These are phyloP conservation scores for Campoplex nolae DNA, from an alignment of 2,888 invertebrate species.

Conservation along the genomic window DNA sequence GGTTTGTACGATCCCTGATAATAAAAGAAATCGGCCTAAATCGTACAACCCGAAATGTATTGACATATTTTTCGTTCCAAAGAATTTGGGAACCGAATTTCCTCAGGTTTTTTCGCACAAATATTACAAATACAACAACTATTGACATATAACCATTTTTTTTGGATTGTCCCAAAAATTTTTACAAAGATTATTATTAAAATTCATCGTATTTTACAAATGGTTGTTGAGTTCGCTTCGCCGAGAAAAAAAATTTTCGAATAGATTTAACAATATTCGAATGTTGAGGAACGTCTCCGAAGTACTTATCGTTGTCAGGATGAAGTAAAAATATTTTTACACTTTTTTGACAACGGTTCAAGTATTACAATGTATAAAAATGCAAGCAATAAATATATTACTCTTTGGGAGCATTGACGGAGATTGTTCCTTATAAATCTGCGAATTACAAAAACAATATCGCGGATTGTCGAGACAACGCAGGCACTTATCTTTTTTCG, in stretches of 20 bases:
- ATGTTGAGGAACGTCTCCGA: constrained; percentile 58
- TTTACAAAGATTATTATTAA: constrained; percentile 29
- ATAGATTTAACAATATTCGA: constrained; percentile 22
- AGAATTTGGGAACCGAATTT: not conserved
- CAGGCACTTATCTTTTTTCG: constrained; percentile 56
- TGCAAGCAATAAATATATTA: constrained; percentile 67
- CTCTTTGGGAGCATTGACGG: constrained; percentile 64
- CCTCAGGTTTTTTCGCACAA: not conserved
- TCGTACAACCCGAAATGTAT: not conserved
- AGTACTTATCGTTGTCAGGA: constrained; percentile 37
- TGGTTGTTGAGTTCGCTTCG: not conserved
- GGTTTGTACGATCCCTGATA: constrained; percentile 16
- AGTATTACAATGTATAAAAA: constrained; percentile 67
- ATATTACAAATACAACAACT: not conserved
- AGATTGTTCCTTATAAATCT: constrained; percentile 29
- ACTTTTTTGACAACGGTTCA: constrained; percentile 34
- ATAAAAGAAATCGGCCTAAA: constrained; percentile 2
- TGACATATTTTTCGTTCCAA: not conserved
- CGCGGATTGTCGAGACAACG: constrained; percentile 54
- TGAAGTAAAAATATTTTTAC: constrained; percentile 19
- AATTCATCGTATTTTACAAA: constrained; percentile 31
- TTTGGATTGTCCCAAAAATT: constrained; percentile 7
- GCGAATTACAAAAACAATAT: constrained; percentile 43
- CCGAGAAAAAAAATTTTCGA: constrained; percentile 5
- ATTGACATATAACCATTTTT: not conserved